Evolutionary conservation across 2,113 vertebrate genomes (phyloP), one percentile per base, ranked within the genome.

Genomic region (Heterotilapia buettikoferi): DNA sequence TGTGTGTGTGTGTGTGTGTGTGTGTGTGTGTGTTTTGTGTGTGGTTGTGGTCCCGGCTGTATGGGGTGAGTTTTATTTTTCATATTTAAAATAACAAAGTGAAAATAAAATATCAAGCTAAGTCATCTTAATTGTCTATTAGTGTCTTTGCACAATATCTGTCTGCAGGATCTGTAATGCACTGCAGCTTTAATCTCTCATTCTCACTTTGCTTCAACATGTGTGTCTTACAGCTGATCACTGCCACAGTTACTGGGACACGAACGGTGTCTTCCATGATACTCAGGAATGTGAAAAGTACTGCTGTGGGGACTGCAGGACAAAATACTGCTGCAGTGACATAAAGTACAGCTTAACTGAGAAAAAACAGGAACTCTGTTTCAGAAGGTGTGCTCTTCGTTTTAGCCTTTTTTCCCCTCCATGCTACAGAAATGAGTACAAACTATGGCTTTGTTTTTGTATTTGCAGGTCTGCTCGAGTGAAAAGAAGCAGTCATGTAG

Each of bases 401-500:
- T 68, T 68, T 40, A 68, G 19, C 33, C 19, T 40, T 68, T 0
- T 7, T 0, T 0, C 11, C 63, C 6, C 19, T 3, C 61, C 5
- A 66, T 66, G 61, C 9, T 38, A 4, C 63, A 40, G 33, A 68
- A 38, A 40, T 68, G 11, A 68, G 0, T 0, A 13, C 33, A 68
- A 14, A 68, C 33, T 68, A 40, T 11, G 13, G 63, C 10, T 66
- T 38, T 40, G 4, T 36, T 68, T 68, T 68, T 40, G 33, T 14
- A 40, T 68, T 68, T 14, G 33, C 11, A 68, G 63, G 33, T 21
- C 63, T 40, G 33, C 63, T 21, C 11, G 19, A 68, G 33, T 38
- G 63, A 68, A 68, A 68, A 68, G 33, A 68, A 68, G 63, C 63
- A 8, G 3, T 38, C 61, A 9, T 38, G 61, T 1, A 3, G 61